Evolutionary conservation across 2,113 vertebrate genomes (phyloP).

Genomic region (Microtus richardsoni): DNA sequence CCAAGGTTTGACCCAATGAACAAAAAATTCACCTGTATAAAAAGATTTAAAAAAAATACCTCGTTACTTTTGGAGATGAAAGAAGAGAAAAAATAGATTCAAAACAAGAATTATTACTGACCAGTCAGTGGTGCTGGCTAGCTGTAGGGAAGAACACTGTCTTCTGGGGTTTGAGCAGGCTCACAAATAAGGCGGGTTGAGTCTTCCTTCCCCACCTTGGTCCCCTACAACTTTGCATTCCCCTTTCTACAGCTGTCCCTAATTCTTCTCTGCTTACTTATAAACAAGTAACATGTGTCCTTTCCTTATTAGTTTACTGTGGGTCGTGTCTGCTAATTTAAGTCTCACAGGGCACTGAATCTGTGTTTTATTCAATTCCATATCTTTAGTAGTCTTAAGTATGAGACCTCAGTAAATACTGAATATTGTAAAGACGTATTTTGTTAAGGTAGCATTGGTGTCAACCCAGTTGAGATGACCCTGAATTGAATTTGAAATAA

Average conservation of each 20-base stretch:
- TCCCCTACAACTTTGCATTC: neutral
- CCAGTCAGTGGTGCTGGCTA: neutral
- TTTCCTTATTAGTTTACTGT: constrained; percentile 4
- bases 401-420: constrained; percentile 39
- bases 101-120: neutral
- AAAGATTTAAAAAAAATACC: neutral
- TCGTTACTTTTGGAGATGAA: neutral
- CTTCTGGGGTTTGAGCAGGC: neutral
- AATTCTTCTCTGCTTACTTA: neutral
- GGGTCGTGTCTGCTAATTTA: constrained; percentile 11
- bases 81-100: neutral
- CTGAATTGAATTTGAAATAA: neutral
- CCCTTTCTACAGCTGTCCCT: neutral
- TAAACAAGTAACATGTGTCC: neutral
- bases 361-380: constrained; percentile 44
- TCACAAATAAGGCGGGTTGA: neutral
- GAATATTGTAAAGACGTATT: neutral
- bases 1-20: neutral
- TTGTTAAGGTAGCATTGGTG: neutral
- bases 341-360: neutral
- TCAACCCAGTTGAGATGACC: neutral
- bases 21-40: neutral
- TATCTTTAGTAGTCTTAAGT: neutral
- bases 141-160: neutral
- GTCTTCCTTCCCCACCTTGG: neutral